Base-by-base conservation (phyloP, 2,888 invertebrate genomes). In the Flexamia atlantica region DNA sequence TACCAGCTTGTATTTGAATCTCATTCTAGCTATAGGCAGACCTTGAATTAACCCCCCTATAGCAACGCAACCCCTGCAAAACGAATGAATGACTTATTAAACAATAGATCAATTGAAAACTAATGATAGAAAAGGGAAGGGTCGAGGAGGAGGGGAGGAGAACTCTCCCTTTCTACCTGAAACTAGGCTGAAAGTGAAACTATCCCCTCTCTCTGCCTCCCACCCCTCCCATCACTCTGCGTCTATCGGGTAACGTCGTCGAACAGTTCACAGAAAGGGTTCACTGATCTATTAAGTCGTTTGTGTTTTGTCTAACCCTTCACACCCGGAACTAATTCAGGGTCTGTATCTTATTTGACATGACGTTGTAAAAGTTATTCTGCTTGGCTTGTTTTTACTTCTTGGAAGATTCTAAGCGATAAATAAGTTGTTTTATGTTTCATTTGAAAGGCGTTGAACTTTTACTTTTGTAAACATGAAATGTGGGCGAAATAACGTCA, bases 121-220 rank as follows among this genome's bases (percentile, higher is more conserved):
- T 64, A 64, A 3, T 28, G 23, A n/a, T 40, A 70, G 36, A 70
- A 40, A 70, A 70, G 1, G 68, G 28, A 40, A 36, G 32, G 20
- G 64, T 4, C 10, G 23, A n/a, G 17, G 4, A 4, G 12, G 32
- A 20, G 40, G 3, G 25, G 76, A 28, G 46, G 20, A 17, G 40
- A 23, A 42, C 76, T 46, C 50, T 76, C 76, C 76, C 76, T 76
- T 76, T 76, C 76, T 70, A 70, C 46, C 50, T 76, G 76, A 42
- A 42, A 50, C 50, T 76, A 42, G 46, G 76, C 46, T 53, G 74
- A 76, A 79, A 53, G 57, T 79, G 79, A 79, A 53, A 79, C 79
- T 57, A 79, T 4, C 50, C 50, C 57, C 79, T 5, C 79, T n/a
- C 57, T 7, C 25, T 23, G 36, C 30, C 57, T 53, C 0, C 30